Conservation (phyloP, 2,888 invertebrate species). For the Pristionchus mayeri region DNA sequence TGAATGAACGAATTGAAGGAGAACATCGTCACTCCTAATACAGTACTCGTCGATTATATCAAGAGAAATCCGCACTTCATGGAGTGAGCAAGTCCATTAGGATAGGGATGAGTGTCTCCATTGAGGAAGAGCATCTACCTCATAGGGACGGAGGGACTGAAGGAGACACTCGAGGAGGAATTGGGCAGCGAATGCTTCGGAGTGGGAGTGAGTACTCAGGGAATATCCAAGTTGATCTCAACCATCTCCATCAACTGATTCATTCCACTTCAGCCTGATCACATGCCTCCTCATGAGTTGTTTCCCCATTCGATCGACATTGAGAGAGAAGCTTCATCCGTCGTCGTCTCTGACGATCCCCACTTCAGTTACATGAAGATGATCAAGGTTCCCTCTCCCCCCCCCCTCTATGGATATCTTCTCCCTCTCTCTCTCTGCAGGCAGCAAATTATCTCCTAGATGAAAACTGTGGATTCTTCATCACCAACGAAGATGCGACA, state of each 20-base stretch:
- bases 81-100: background rate
- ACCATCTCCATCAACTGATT: no score
- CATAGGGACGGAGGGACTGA: constrained; percentile 63
- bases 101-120: no score
- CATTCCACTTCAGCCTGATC: background rate
- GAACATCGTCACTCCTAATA: constrained; percentile 69
- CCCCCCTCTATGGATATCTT: background rate
- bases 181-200: constrained; percentile 44
- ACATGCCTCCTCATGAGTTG: constrained; percentile 13
- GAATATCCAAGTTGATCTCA: no score
- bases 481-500: constrained; percentile 92
- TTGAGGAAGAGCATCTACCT: constrained; percentile 58
- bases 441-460: constrained; percentile 90
- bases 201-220: constrained; percentile 46
- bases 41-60: constrained; percentile 66
- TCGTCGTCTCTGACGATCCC: constrained; percentile 93
- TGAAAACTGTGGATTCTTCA: constrained; percentile 87
- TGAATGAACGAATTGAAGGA: constrained; percentile 20
- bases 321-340: constrained; percentile 84
- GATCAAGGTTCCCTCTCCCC: constrained; percentile 80
- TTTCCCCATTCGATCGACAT: constrained; percentile 53
- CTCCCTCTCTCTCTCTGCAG: constrained; percentile 54
- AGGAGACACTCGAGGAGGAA: constrained; percentile 38
- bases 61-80: constrained; percentile 55
- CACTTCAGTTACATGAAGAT: constrained; percentile 90